These are phyloP conservation scores for Chironomus tepperi DNA, from an alignment of 1,140 invertebrate species.

Conservation along the genomic window DNA sequence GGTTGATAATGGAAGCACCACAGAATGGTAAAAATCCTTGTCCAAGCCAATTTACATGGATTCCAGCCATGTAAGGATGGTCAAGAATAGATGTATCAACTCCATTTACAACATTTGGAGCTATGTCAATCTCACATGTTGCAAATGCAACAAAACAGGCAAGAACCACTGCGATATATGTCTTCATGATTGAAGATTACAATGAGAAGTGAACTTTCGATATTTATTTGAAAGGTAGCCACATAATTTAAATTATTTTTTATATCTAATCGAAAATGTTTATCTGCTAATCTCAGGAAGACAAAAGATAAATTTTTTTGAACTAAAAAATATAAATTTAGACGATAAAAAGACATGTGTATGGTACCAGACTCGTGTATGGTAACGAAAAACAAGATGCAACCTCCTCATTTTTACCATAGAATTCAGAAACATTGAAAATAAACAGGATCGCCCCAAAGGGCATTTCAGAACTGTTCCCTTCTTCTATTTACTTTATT, in stretches of 20 bases:
- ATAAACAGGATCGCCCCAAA: neutral
- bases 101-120: neutral
- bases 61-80: neutral
- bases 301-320: slow-evolving; percentile 1
- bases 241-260: neutral
- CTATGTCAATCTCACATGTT: neutral
- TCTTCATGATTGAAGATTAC: neutral
- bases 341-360: no score
- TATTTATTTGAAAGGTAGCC: neutral
- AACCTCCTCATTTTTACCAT: neutral
- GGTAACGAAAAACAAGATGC: neutral
- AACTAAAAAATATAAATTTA: no score
- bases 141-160: neutral
- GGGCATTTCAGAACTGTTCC: neutral
- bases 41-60: neutral
- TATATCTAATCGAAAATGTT: neutral
- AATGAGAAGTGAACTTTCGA: neutral
- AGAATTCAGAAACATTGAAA: neutral
- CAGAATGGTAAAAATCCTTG: neutral
- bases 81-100: slow-evolving; percentile 1
- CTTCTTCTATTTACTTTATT: neutral
- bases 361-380: neutral
- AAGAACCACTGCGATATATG: neutral
- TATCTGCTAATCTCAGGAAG: neutral
- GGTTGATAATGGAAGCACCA: neutral